Conservation (phyloP, 2,113 vertebrate genomes). For the Bujurquina vittata region DNA sequence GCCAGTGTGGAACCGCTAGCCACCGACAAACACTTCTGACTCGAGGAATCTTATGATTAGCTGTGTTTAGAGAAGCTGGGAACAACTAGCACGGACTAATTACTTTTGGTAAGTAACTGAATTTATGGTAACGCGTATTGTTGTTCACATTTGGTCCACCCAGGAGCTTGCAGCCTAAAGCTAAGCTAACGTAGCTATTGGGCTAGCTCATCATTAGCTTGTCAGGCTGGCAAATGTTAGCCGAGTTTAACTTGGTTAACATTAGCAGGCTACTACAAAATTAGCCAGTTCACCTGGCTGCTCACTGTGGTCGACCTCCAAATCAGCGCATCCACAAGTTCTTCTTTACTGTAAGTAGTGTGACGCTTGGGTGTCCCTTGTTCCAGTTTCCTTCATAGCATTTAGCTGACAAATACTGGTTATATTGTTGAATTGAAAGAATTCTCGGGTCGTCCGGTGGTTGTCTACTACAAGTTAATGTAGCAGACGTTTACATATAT, state of each 20-base stretch:
- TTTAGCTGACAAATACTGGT: constrained; percentile 3
- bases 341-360: not conserved
- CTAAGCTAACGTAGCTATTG: constrained; percentile 70
- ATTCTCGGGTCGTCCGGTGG: not conserved
- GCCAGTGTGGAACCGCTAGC: constrained; percentile 56
- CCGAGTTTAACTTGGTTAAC: constrained; percentile 41
- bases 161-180: constrained; percentile 33
- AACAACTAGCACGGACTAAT: not conserved
- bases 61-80: constrained; percentile 17
- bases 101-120: constrained; percentile 59
- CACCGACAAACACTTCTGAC: constrained; percentile 47
- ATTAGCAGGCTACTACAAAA: constrained; percentile 24
- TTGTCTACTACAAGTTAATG: not conserved
- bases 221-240: constrained; percentile 37
- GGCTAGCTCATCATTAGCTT: constrained; percentile 68
- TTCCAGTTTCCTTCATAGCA: constrained; percentile 16
- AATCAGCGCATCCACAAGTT: constrained; percentile 3
- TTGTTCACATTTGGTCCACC: not conserved
- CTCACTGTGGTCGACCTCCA: not conserved
- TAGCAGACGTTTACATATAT: not conserved
- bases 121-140: not conserved
- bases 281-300: constrained; percentile 18
- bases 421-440: not conserved
- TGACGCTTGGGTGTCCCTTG: not conserved
- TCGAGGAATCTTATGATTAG: constrained; percentile 38